phyloP scores from a whole-genome alignment of 2,113 vertebrate genomes.

The Sapayoa aenigma region DNA sequence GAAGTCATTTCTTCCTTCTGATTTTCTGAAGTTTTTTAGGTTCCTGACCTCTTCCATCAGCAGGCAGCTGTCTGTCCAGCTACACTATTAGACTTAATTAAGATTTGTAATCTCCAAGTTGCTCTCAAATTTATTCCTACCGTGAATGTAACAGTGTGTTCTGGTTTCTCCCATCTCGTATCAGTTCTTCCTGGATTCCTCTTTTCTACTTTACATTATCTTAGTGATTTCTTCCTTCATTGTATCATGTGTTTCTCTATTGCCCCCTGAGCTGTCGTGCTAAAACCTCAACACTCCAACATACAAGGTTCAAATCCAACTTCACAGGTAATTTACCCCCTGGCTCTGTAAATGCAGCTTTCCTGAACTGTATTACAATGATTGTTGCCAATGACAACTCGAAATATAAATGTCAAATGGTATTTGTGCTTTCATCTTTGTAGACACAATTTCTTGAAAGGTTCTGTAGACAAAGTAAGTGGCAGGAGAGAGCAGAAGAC shows the following conservation, averaged over 20 bases:
- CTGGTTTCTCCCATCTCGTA: not conserved
- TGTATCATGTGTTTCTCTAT: rapidly evolving
- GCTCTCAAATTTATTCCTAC: not conserved
- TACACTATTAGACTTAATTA: not conserved
- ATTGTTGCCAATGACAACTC: not conserved
- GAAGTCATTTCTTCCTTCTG: not conserved
- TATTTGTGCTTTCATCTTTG: not conserved
- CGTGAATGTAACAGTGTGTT: not conserved
- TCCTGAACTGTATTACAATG: not conserved
- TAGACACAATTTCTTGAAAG: not conserved
- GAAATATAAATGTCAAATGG: not conserved
- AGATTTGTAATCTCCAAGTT: not conserved
- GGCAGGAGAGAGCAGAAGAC: not conserved
- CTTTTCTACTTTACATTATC: not conserved
- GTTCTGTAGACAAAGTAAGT: not conserved
- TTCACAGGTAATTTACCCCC: not conserved
- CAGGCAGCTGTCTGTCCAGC: not conserved
- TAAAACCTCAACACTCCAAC: not conserved
- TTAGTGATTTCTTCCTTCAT: not conserved
- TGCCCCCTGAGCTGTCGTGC: not conserved
- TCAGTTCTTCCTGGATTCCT: not conserved
- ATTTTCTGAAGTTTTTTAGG: not conserved
- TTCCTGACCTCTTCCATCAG: not conserved
- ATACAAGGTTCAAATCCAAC: not conserved
- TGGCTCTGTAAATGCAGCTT: not conserved